Evolutionary conservation across 2,797 vertebrate species (phyloP), one percentile per base, ranked within the genome.

Genomic region (Dryobates pubescens): DNA sequence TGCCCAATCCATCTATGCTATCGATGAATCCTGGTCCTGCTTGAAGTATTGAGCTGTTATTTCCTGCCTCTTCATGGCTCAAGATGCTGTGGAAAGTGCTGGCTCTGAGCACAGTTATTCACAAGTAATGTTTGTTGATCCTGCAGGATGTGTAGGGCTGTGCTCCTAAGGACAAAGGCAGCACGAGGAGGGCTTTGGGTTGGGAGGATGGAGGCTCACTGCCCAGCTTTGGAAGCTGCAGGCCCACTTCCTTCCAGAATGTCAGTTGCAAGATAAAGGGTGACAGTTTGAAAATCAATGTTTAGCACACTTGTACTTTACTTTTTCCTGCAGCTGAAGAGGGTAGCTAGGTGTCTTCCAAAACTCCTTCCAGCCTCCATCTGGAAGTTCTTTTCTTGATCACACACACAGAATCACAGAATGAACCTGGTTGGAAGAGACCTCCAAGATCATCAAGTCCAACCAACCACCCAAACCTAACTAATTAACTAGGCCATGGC

Each of bases 51-150:
- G 65, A 93, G 56, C 69, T 85, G 86, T 88, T 90, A 71, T 95
- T 96, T 96, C 92, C 88, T 78, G 47, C 57, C 53, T 75, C 45
- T 87, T 94, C 77, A 72, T 27, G 83, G 95, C 88, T 96, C 88
- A 82, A 79, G 80, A 79, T 30, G 56, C n/a, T 17, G 77, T 88
- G 89, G 93, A 92, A 92, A 30, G 68, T n/a, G 34, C 71, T 94
- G 58, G 78, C 27, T 68, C 64, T 13, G 78, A 78, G 45, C 68
- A 36, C 68, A 17, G 82, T 92, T 81, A 81, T 47, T 90, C 57
- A 36, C 19, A 61, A 9, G 9, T 63, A 3, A 9, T 32, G 45
- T 59, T 83, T 86, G 10, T 34, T 61, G 6, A 10, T 32, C 51
- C 30, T 49, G 8, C 10, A 0, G 26, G 64, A 36, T 17, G 20